Percentiles rank a stretch among this genome's conserved stretches.
Evolutionary conservation across 1,140 invertebrate genomes (phyloP).

Genomic region (Neodiprion fabricii): DNA sequence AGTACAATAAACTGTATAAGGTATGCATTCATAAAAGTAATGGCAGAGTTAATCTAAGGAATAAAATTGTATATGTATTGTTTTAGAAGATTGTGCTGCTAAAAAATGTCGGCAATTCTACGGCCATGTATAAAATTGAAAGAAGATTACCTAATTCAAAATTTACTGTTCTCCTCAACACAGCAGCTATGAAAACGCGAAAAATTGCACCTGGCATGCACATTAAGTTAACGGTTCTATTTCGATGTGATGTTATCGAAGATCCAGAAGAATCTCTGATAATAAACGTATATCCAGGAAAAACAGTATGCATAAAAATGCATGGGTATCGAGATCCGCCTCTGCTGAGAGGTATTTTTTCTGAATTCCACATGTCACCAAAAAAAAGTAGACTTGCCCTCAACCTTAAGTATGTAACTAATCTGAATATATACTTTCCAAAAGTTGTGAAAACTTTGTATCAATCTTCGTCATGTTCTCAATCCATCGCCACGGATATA

Average conservation of each 20-base stretch:
- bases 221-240: constrained; percentile 38
- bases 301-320: constrained; percentile 34
- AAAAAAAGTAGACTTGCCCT: neutral
- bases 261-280: constrained; percentile 37
- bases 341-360: constrained; percentile 23
- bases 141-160: constrained; percentile 29
- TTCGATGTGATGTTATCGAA: constrained; percentile 33
- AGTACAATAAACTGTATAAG: constrained; percentile 37
- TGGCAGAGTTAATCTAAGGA: constrained; percentile 8
- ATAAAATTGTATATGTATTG: neutral
- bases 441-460: neutral
- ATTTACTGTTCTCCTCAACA: constrained; percentile 35
- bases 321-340: constrained; percentile 40
- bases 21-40: constrained; percentile 19
- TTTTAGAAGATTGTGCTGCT: constrained; percentile 42
- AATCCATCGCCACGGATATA: neutral
- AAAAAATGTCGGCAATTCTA: constrained; percentile 36
- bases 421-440: neutral
- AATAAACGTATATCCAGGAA: constrained; percentile 39
- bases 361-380: constrained; percentile 12
- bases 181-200: constrained; percentile 16
- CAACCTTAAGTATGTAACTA: neutral
- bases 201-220: constrained; percentile 47
- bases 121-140: constrained; percentile 40
- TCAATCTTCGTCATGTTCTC: neutral